Evolutionary conservation across 2,888 invertebrate species (phyloP).

Genomic region (Pollenia angustigena): DNA sequence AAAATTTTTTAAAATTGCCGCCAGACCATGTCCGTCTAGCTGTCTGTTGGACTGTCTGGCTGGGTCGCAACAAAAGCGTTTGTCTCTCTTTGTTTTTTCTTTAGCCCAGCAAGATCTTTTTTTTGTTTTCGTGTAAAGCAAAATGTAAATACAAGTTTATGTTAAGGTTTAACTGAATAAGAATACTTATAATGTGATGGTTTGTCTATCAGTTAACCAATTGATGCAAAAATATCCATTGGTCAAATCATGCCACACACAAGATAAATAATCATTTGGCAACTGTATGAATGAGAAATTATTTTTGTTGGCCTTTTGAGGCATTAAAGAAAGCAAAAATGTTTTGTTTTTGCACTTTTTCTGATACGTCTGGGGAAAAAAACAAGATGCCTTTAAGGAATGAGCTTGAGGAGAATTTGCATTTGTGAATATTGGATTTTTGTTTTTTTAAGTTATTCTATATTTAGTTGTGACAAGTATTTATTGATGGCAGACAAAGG

Average conservation of each 20-base stretch:
- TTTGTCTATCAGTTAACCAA: conserved; percentile 56
- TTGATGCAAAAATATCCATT: conserved; percentile 53
- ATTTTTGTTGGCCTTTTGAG: conserved; percentile 11
- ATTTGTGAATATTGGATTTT: background rate
- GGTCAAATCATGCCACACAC: conserved; percentile 65
- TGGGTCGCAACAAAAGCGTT: conserved; percentile 47
- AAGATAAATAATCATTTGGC: conserved; percentile 67
- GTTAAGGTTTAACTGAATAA: background rate
- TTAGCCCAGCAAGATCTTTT: background rate
- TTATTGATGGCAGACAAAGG: background rate
- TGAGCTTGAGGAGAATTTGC: background rate
- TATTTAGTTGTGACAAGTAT: conserved; percentile 5
- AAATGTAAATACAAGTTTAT: conserved; percentile 35
- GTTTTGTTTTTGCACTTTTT: conserved; percentile 6
- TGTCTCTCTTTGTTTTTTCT: background rate
- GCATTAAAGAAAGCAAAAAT: background rate
- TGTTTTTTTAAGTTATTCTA: background rate
- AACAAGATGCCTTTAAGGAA: conserved; percentile 28
- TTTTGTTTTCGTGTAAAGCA: background rate
- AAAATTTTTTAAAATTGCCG: conserved; percentile 70
- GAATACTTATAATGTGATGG: conserved; percentile 28
- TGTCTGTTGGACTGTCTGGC: conserved; percentile 56
- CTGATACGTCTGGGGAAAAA: background rate
- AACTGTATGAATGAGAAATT: conserved; percentile 4
- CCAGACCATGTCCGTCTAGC: conserved; percentile 65